Base-by-base conservation (phyloP, 2,888 invertebrate genomes). In the Agrochola lota region DNA sequence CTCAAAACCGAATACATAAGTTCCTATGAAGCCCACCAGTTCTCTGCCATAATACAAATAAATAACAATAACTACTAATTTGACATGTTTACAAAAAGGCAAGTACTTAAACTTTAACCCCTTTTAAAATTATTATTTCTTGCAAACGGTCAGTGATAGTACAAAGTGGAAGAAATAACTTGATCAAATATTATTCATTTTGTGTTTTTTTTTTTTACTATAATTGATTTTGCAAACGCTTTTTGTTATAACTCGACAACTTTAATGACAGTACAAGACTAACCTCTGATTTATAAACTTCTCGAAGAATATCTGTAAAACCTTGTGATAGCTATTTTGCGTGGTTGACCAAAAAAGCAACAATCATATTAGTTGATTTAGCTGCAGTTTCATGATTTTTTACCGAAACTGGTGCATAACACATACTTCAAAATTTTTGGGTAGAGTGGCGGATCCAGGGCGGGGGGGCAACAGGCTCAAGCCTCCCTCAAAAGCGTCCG, bases 131-230 rank as follows among this genome's bases (percentile, higher is more conserved):
- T 67, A 63, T 71, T 71, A 35, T 80, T 79, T 77, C 85, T 83
- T 83, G 86, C 81, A 81, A 81, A 87, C 83, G 78, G 83, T 80
- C 81, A 81, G 74, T 78, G 72, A 77, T 88, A 88, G 89, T 88
- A 89, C 88, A 88, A 88, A 88, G 85, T 89, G 85, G 86, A 87
- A 87, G 75, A 86, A 87, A 80, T 84, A 59, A 78, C 40, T 78
- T 77, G 87, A 82, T 85, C 87, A 86, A 85, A 86, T 71, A 74
- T 75, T 73, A 68, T 69, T 81, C 12, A 30, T 67, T 64, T 67
- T 76, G 55, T 68, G 63, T 69, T 46, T 59, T 68, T 67, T 46
- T 73, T 46, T 46, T 46, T 40, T 74, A 30, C 66, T 59, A 57
- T 60, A 49, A 59, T 81, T 63, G 62, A 73, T 75, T 76, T 71